Conservation (phyloP, 53 echinoderm and acorn worm genomes). For the Henricia sp. region DNA sequence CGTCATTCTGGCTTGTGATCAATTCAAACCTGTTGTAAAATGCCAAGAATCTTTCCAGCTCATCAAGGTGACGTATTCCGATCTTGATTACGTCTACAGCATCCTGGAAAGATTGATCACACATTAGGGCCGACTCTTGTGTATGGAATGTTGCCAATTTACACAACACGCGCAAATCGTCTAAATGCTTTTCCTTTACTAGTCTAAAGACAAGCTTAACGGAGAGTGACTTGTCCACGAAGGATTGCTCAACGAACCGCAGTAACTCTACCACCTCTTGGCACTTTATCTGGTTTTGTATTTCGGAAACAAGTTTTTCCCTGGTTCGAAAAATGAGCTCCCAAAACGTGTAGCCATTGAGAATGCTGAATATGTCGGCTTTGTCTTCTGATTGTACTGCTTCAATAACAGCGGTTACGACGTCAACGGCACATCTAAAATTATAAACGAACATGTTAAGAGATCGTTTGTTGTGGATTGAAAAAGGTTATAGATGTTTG, state of each 20-base stretch:
- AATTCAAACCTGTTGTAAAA: constrained; percentile 19
- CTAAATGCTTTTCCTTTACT: not conserved
- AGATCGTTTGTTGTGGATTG: too few species aligned
- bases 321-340: constrained; percentile 25
- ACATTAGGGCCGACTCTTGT: not conserved
- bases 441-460: constrained; percentile 1
- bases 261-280: not conserved
- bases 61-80: not conserved
- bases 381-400: not conserved
- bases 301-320: not conserved
- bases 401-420: constrained; percentile 1
- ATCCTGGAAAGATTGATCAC: constrained; percentile 20
- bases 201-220: not conserved
- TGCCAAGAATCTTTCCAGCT: not conserved
- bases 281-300: not conserved
- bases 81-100: not conserved
- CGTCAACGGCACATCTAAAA: constrained; percentile 11
- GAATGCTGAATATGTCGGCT: constrained; percentile 5
- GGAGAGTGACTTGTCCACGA: not conserved
- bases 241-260: constrained; percentile 7
- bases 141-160: not conserved
- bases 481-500: too few species aligned
- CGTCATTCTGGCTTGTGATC: not conserved
- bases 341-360: constrained; percentile 19
- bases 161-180: not conserved